Conservation (phyloP, 2,888 invertebrate genomes). For the Kuschelorhynchus macadamiae region DNA sequence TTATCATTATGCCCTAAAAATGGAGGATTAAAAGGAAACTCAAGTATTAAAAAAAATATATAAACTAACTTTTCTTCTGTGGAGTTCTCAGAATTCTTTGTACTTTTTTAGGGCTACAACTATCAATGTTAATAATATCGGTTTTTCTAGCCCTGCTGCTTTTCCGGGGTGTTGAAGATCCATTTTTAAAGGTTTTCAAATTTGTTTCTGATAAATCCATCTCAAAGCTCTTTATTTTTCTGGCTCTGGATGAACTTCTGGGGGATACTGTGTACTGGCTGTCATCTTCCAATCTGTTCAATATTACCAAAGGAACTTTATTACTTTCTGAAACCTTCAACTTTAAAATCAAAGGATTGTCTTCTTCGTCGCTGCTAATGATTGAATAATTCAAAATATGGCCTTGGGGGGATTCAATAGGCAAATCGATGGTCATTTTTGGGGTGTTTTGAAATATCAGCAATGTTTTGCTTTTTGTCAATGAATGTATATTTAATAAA, state of each 20-base stretch:
- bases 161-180: conserved; percentile 8
- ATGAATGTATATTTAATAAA: background rate
- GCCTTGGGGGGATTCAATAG: conserved; percentile 30
- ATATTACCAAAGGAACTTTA: conserved; percentile 23
- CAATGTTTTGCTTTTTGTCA: conserved; percentile 1
- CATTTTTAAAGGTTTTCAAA: background rate
- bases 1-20: no score
- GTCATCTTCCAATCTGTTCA: conserved; percentile 23
- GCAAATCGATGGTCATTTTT: conserved; percentile 30
- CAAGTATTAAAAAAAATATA: no score
- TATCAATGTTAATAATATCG: background rate
- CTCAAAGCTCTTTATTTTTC: conserved; percentile 19
- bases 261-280: conserved; percentile 9
- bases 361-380: conserved; percentile 30
- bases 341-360: conserved; percentile 28
- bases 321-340: conserved; percentile 31
- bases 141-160: background rate
- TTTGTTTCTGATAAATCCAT: conserved; percentile 14
- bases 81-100: background rate
- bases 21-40: no score
- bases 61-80: background rate
- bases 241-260: conserved; percentile 22
- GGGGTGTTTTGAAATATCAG: conserved; percentile 11
- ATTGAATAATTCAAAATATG: conserved; percentile 41
- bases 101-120: background rate